phyloP scores from a whole-genome alignment of 2,113 vertebrate genomes.

The Sinocyclocheilus grahami region DNA sequence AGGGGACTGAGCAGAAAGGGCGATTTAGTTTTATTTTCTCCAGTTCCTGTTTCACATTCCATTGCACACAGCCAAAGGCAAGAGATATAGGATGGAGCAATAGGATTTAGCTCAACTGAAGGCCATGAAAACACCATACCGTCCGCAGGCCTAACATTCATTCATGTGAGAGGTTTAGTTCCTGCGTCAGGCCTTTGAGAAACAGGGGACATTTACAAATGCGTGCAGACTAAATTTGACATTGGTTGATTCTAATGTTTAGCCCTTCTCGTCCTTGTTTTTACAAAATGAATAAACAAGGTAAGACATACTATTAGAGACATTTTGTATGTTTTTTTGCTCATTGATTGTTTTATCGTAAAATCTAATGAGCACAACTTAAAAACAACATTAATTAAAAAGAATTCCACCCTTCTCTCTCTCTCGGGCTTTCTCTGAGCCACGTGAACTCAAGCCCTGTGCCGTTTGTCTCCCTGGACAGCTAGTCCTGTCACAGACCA shows the following conservation, averaged over 20 bases:
- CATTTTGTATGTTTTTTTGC: background rate
- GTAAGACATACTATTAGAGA: background rate
- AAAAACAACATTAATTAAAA: background rate
- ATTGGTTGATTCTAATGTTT: background rate
- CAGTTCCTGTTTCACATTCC: conserved; percentile 53
- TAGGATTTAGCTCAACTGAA: conserved; percentile 42
- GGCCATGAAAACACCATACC: conserved; percentile 29
- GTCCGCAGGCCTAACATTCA: conserved; percentile 14
- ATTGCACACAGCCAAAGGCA: conserved; percentile 38
- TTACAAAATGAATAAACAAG: background rate
- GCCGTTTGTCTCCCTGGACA: conserved; percentile 33
- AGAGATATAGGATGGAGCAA: conserved; percentile 45
- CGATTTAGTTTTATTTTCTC: conserved; percentile 51
- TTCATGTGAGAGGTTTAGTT: conserved; percentile 3
- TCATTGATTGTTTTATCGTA: background rate
- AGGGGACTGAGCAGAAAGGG: conserved; percentile 10
- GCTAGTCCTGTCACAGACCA: conserved; percentile 23
- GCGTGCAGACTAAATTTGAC: background rate
- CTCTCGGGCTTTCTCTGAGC: background rate
- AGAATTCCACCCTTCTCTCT: conserved; percentile 35
- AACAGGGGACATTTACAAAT: background rate
- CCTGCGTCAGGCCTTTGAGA: conserved; percentile 12
- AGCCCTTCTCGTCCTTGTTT: background rate
- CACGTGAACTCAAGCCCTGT: background rate
- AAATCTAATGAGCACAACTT: background rate